These are phyloP conservation scores for Intellagama lesueurii DNA, from an alignment of 2,797 vertebrate genomes.

Conservation along the genomic window DNA sequence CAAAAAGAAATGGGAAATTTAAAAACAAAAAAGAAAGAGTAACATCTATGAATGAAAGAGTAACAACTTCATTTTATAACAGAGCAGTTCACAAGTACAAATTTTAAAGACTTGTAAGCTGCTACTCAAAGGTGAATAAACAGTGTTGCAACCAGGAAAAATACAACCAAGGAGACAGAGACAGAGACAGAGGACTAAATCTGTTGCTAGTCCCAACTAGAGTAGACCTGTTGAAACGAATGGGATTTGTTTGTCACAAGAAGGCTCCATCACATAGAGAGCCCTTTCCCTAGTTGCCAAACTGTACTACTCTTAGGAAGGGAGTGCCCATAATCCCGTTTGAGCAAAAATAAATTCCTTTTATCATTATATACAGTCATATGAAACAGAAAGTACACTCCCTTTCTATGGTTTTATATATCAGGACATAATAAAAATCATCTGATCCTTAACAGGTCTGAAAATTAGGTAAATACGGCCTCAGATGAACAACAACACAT, in stretches of 20 bases:
- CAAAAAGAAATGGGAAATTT: not conserved
- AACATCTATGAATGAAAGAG: too few relatives aligned
- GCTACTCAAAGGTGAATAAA: not conserved
- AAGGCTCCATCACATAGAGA: not conserved
- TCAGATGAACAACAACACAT: too few relatives aligned
- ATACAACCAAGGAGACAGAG: constrained; percentile 23
- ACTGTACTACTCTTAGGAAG: not conserved
- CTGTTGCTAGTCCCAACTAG: not conserved
- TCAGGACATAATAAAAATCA: too few relatives aligned
- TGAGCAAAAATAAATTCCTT: not conserved
- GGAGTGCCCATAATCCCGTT: not conserved
- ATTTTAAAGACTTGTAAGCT: not conserved
- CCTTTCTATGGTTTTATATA: too few relatives aligned
- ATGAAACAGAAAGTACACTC: constrained; percentile 19
- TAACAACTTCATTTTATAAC: too few relatives aligned
- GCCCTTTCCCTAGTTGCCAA: not conserved
- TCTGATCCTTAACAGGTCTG: too few relatives aligned
- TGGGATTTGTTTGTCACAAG: not conserved
- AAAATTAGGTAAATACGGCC: too few relatives aligned
- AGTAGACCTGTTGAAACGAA: not conserved
- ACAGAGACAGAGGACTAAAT: not conserved
- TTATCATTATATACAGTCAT: not conserved
- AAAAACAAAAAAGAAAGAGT: not conserved
- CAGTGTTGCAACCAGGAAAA: constrained; percentile 13
- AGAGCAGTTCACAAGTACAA: too few relatives aligned